Evolutionary conservation across 2,888 invertebrate genomes (phyloP).

Genomic region (Leucozona laternaria): DNA sequence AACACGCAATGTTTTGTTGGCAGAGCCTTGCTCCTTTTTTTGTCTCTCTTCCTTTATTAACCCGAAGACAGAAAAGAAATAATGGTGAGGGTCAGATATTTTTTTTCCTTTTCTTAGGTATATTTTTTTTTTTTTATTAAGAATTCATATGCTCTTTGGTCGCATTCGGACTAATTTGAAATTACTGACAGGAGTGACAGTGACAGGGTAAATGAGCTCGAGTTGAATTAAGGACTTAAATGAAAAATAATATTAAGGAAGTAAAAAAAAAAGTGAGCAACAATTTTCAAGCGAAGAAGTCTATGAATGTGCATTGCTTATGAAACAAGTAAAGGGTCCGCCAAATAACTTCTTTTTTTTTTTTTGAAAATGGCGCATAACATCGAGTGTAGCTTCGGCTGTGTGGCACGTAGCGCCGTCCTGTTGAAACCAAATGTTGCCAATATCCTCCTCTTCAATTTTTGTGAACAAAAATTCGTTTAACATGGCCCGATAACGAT

Average conservation of each 20-base stretch:
- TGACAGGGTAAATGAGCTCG: constrained; percentile 46
- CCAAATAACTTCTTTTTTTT: no score
- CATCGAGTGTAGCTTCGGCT: no score
- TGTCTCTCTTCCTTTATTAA: constrained; percentile 18
- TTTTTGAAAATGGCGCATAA: no score
- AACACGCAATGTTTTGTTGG: constrained; percentile 73
- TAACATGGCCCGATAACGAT: no score
- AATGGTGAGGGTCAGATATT: constrained; percentile 64
- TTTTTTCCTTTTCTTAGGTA: background rate
- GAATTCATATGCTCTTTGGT: constrained; percentile 68
- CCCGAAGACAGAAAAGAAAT: background rate
- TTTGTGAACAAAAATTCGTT: no score
- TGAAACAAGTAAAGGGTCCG: no score
- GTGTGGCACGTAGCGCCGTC: no score
- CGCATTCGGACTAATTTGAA: constrained; percentile 73
- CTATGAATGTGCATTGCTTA: background rate
- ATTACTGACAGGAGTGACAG: constrained; percentile 54
- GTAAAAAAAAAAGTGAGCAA: background rate
- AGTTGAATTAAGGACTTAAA: constrained; percentile 44
- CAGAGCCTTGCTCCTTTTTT: constrained; percentile 57
- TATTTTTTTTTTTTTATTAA: constrained; percentile 19
- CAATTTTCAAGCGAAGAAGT: background rate
- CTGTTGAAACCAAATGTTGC: no score
- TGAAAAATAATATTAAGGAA: background rate
- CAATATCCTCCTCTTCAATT: no score